Evolutionary conservation across 2,113 vertebrate genomes (phyloP).

Genomic region (Chascanopsetta lugubris): DNA sequence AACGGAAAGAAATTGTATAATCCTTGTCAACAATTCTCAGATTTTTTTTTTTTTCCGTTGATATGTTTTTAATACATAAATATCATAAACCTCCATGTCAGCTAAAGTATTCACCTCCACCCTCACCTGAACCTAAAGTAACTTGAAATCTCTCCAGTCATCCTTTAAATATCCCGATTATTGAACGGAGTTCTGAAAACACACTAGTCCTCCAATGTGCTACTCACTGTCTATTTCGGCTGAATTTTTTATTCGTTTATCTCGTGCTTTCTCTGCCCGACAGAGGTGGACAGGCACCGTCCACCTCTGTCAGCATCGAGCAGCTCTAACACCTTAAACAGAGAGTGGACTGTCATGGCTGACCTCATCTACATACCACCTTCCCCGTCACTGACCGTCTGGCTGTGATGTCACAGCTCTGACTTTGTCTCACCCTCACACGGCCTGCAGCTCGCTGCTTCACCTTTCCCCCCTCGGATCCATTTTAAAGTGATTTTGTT

Average conservation of each 20-base stretch:
- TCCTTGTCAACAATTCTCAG: not conserved
- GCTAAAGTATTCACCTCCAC: too few relatives aligned
- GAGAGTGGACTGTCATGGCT: not conserved
- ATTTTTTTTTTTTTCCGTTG: too few relatives aligned
- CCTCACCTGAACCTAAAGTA: too few relatives aligned
- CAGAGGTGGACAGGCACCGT: not conserved
- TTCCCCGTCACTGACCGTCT: slow-evolving; percentile 31
- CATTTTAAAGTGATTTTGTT: not conserved
- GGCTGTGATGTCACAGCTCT: not conserved
- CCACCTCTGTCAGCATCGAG: not conserved
- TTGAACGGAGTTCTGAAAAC: too few relatives aligned
- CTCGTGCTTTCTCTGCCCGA: too few relatives aligned
- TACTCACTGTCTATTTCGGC: too few relatives aligned
- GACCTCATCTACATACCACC: slow-evolving; percentile 51
- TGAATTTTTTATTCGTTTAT: too few relatives aligned
- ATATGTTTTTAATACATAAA: too few relatives aligned
- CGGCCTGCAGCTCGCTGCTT: not conserved
- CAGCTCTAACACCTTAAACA: not conserved
- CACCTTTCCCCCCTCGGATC: not conserved
- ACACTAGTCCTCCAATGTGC: too few relatives aligned
- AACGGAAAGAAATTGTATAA: not conserved
- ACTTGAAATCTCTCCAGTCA: too few relatives aligned
- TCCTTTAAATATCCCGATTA: too few relatives aligned
- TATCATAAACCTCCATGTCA: too few relatives aligned
- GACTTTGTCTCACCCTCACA: not conserved